phyloP scores from a whole-genome alignment of 2,888 invertebrate species.

The Vanessa cardui region DNA sequence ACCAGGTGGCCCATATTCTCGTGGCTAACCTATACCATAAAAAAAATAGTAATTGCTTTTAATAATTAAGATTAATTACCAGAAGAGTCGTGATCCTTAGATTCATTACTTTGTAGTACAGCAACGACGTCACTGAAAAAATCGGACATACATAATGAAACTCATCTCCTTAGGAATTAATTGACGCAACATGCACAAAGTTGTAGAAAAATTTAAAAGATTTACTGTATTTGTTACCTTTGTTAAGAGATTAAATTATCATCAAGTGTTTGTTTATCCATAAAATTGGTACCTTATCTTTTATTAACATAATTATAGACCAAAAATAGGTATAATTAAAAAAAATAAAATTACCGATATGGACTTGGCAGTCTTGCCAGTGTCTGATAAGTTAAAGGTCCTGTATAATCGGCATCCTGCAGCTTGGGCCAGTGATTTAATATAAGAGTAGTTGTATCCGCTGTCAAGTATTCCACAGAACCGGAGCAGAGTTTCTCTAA shows the following conservation, averaged over 20 bases:
- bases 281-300: too few relatives aligned
- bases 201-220: too few relatives aligned
- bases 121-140: constrained; percentile 86
- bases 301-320: too few relatives aligned
- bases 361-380: constrained; percentile 92
- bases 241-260: too few relatives aligned
- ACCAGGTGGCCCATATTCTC: too few relatives aligned
- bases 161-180: background rate
- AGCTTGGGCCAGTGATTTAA: constrained; percentile 86
- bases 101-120: constrained; percentile 86
- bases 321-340: too few relatives aligned
- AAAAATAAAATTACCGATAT: constrained; percentile 81
- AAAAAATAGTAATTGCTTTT: too few relatives aligned
- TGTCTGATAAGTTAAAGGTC: constrained; percentile 93
- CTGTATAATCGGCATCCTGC: constrained; percentile 90
- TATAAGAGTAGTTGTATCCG: constrained; percentile 75
- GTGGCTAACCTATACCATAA: too few relatives aligned
- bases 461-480: constrained; percentile 68
- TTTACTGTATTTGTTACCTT: too few relatives aligned
- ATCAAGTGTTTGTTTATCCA: too few relatives aligned
- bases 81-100: constrained; percentile 80
- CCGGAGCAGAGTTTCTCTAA: constrained; percentile 92
- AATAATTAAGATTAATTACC: constrained; percentile 52
- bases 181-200: too few relatives aligned
- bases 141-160: constrained; percentile 2